These are phyloP conservation scores for Chionis minor DNA, from an alignment of 2,113 vertebrate genomes.

Conservation along the genomic window DNA sequence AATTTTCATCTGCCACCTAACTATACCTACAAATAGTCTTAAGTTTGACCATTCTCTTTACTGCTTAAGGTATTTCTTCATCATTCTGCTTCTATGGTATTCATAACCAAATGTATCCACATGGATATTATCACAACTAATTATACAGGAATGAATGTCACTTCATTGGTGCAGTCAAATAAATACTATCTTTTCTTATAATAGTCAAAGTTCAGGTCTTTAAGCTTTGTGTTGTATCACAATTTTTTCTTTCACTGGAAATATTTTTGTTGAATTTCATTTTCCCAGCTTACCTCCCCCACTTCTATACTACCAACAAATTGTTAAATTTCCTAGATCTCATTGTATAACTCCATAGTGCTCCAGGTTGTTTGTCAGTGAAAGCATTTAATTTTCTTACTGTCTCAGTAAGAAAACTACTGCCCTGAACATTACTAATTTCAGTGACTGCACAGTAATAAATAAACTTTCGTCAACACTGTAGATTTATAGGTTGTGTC, in stretches of 20 bases:
- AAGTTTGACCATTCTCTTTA: neutral
- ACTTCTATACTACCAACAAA: neutral
- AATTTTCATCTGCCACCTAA: neutral
- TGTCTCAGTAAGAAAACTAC: neutral
- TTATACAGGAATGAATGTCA: neutral
- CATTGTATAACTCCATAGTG: neutral
- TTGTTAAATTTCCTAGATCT: neutral
- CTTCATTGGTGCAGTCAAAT: neutral
- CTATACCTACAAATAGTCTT: neutral
- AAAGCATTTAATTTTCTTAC: slow-evolving; percentile 1
- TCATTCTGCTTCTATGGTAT: neutral
- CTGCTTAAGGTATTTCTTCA: neutral
- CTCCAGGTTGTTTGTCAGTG: neutral
- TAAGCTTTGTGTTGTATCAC: neutral
- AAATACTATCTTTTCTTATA: neutral
- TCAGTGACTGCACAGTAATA: neutral
- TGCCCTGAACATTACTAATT: neutral
- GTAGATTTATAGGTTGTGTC: neutral
- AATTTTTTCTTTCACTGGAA: neutral
- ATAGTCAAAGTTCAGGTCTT: neutral
- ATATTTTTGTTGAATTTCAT: neutral
- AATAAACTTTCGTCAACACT: neutral
- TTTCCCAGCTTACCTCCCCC: neutral
- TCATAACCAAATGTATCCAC: neutral
- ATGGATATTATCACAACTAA: neutral